phyloP scores from a whole-genome alignment of 1,140 invertebrate genomes.

The Caenorhabditis remanei region DNA sequence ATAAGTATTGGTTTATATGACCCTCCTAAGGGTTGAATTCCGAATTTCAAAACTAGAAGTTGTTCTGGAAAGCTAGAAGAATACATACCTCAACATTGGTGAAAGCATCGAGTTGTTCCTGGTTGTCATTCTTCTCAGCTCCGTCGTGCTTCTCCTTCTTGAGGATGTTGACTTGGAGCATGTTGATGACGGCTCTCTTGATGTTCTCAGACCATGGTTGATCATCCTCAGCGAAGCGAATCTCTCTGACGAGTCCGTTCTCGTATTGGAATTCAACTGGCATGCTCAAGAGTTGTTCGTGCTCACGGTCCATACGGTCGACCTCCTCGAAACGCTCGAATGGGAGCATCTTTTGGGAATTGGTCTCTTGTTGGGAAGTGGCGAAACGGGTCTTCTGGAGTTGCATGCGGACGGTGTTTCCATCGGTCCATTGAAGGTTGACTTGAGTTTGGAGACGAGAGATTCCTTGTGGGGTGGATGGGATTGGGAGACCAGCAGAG shows the following conservation, averaged over 20 bases:
- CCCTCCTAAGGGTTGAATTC: not conserved
- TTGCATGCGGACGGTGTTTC: constrained; percentile 52
- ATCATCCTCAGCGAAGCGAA: constrained; percentile 72
- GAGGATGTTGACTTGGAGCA: constrained; percentile 77
- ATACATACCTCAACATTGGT: constrained; percentile 41
- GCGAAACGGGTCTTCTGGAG: constrained; percentile 58
- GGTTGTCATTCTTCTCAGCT: constrained; percentile 51
- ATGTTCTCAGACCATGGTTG: constrained; percentile 78
- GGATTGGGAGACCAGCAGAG: constrained; percentile 60
- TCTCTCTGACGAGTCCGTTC: constrained; percentile 54
- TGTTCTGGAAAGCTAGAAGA: not conserved
- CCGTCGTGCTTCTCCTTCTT: constrained; percentile 64
- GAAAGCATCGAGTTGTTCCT: constrained; percentile 17
- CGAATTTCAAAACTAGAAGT: not conserved
- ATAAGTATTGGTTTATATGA: too few species aligned
- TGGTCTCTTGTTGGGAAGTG: constrained; percentile 46
- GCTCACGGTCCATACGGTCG: constrained; percentile 39
- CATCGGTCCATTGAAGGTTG: constrained; percentile 52
- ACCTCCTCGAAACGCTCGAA: constrained; percentile 61
- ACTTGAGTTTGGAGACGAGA: constrained; percentile 61
- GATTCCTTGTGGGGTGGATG: constrained; percentile 46
- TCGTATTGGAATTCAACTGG: constrained; percentile 57
- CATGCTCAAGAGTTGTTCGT: constrained; percentile 26
- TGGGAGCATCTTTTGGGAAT: constrained; percentile 27
- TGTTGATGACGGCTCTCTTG: constrained; percentile 76